These are phyloP conservation scores for Andrena hattorfiana DNA, from an alignment of 2,888 invertebrate genomes.

Conservation along the genomic window DNA sequence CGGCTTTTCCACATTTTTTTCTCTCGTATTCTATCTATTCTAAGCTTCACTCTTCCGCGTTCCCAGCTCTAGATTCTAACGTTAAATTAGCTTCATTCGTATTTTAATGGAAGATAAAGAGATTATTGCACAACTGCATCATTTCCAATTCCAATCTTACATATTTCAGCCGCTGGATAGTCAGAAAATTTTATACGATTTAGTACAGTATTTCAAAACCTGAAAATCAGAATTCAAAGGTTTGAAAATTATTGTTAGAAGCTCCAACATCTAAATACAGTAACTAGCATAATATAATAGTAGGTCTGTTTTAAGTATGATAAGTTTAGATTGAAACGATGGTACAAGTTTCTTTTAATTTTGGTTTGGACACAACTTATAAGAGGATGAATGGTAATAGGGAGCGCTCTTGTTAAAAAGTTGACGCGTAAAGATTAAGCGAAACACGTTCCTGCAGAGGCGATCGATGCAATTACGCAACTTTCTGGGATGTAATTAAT, in stretches of 20 bases:
- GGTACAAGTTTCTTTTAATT: background rate
- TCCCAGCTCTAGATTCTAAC: background rate
- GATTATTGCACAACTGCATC: background rate
- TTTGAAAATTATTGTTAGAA: too few species aligned
- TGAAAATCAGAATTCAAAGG: too few species aligned
- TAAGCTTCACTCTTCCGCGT: background rate
- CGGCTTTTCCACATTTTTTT: slow-evolving; percentile 27
- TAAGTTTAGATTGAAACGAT: background rate
- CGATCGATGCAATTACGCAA: slow-evolving; percentile 64
- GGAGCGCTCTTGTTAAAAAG: slow-evolving; percentile 29
- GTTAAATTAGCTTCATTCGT: background rate
- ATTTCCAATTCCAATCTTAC: background rate
- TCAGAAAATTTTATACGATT: too few species aligned
- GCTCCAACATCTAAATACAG: too few species aligned
- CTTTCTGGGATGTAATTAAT: slow-evolving; percentile 55
- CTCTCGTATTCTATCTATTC: slow-evolving; percentile 29
- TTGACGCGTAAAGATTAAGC: slow-evolving; percentile 48
- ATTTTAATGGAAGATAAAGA: background rate
- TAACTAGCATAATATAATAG: too few species aligned
- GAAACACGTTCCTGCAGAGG: slow-evolving; percentile 51
- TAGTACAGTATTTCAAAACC: too few species aligned
- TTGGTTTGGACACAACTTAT: background rate
- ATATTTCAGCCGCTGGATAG: too few species aligned
- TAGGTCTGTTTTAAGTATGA: background rate
- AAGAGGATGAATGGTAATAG: background rate